Evolutionary conservation across 35 echinoderm and acorn worm genomes (phyloP), one percentile per base, ranked within the genome.

Genomic region (Acanthaster planci): DNA sequence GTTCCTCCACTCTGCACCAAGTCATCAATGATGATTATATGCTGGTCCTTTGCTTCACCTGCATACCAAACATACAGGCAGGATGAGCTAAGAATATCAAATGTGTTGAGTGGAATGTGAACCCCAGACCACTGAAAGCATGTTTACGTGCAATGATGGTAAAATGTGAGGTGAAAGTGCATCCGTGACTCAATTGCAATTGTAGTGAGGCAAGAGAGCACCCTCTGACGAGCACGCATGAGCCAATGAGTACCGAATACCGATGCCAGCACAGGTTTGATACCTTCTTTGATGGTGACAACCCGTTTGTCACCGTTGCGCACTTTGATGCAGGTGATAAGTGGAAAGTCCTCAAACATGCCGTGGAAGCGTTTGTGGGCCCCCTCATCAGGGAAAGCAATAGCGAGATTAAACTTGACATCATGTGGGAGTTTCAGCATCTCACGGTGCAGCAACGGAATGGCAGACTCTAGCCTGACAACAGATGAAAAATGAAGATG

Each of bases 1-100:
- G 96, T 99, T 47, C 92, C 92, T 37, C 96, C 96, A 55, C 92
- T 94, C 78, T 99, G 96, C 21, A 99, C 86, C 7, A 99, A 76
- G 39, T 99, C 96, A 89, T 99, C 96, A 51, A 97, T 86, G 75
- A 97, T 97, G 40, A 99, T 83, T 29, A 99, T 92, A 89, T 99
- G 85, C 30, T 90, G 90, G 19, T 67, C 80, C 23, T 60, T 80
- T 0, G 96, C 89, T 26, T 99, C 89, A 82, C 96, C 96, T 99
- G 76, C 37, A 12, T 47, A 6, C 42, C 42, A 47, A 47, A 47
- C 4, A 47, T 6, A 47, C 42, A 47, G 12, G 42, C 42, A 47
- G 4, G 42, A 47, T 6, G 42, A 47, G 12, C 12, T 6, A 12
- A 47, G 42, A 47, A 47, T n/a, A n/a, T n/a, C n/a, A n/a, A n/a